phyloP scores from a whole-genome alignment of 2,113 vertebrate species.

The Uria lomvia region DNA sequence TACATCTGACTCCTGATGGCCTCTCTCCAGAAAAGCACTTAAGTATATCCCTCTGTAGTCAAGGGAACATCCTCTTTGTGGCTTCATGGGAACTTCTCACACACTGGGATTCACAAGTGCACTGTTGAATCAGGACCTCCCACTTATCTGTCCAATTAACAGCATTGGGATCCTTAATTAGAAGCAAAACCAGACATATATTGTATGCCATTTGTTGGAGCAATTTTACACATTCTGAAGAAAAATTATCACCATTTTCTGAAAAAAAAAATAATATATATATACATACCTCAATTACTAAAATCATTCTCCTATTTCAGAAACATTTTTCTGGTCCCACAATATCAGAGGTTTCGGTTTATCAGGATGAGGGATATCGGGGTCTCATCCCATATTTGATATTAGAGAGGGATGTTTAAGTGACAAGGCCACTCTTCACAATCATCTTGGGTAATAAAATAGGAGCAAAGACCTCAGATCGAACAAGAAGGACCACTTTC shows the following conservation, averaged over 20 bases:
- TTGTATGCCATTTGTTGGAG: not conserved
- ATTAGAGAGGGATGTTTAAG: not conserved
- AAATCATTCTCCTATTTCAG: not conserved
- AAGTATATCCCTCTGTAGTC: not conserved
- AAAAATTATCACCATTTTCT: not conserved
- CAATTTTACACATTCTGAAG: not conserved
- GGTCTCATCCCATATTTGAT: accelerated
- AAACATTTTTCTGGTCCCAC: not conserved
- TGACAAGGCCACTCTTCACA: not conserved
- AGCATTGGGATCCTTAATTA: not conserved
- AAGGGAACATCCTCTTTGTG: not conserved
- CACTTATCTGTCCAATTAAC: not conserved
- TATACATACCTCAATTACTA: not conserved
- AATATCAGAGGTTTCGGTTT: not conserved
- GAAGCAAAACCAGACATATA: not conserved
- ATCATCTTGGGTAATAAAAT: not conserved
- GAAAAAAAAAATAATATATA: not conserved
- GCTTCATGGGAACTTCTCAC: not conserved
- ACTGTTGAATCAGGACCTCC: not conserved
- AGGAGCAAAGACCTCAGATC: not conserved
- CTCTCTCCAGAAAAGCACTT: not conserved
- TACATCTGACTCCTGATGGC: not conserved
- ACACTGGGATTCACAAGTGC: not conserved
- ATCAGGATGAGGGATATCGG: not conserved
- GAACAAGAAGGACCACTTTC: not conserved